These are phyloP conservation scores for Apamea sordens DNA, from an alignment of 2,888 invertebrate species.

Conservation along the genomic window DNA sequence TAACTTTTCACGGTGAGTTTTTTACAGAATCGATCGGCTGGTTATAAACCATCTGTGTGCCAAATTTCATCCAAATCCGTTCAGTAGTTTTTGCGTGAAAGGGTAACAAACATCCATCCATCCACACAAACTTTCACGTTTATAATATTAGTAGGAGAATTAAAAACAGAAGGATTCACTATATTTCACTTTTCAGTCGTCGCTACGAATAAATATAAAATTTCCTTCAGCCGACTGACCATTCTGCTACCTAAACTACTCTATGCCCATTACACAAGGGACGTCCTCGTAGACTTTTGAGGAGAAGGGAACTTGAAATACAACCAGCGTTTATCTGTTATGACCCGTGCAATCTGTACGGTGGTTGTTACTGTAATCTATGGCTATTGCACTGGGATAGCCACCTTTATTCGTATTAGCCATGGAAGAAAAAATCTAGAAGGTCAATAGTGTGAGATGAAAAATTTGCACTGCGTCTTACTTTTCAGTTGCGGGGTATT, in stretches of 20 bases:
- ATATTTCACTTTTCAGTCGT: background rate
- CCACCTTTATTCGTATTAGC: conserved; percentile 62
- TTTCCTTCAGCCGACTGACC: background rate
- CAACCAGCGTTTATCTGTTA: conserved; percentile 85
- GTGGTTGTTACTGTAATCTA: conserved; percentile 78
- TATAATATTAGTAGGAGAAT: no score
- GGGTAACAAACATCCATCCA: no score
- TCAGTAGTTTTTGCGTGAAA: no score
- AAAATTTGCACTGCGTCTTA: background rate
- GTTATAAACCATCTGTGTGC: no score
- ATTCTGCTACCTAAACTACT: conserved; percentile 42
- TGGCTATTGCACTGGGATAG: conserved; percentile 72
- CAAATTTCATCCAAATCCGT: no score
- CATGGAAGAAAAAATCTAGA: conserved; percentile 16
- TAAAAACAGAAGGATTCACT: background rate
- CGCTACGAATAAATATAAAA: background rate
- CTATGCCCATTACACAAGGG: conserved; percentile 74
- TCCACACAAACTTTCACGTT: no score
- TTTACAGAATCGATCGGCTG: no score
- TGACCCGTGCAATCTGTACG: conserved; percentile 84
- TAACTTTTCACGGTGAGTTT: no score
- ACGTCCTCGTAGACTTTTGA: conserved; percentile 67
- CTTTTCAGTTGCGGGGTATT: background rate
- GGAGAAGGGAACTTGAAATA: conserved; percentile 79
- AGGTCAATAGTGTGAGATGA: conserved; percentile 13